Conservation (phyloP, 92 coral and sea anemone genomes). For the Phenganax stokvisi region DNA sequence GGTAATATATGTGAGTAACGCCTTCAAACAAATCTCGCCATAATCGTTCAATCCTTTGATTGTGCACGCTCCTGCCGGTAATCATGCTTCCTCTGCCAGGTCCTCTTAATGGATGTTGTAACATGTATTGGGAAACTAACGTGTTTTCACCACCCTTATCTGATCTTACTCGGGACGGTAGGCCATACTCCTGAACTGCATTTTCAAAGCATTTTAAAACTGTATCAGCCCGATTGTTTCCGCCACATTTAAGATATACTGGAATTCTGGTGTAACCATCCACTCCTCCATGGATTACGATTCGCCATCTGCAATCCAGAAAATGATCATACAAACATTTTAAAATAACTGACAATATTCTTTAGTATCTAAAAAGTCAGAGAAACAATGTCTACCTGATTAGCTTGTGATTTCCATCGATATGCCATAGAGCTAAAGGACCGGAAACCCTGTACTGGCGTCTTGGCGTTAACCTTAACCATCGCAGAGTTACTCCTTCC, state of each 20-base stretch:
- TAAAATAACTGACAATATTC: too few relatives aligned
- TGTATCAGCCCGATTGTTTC: conserved; percentile 41
- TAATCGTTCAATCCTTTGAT: conserved; percentile 36
- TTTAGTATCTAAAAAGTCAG: too few relatives aligned
- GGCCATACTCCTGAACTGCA: conserved; percentile 43
- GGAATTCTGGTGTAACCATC: conserved; percentile 42
- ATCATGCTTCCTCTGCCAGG: conserved; percentile 43
- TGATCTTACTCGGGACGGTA: conserved; percentile 44
- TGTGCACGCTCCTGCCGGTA: conserved; percentile 35
- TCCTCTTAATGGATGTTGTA: conserved; percentile 36
- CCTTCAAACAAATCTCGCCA: conserved; percentile 46
- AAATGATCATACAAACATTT: background rate
- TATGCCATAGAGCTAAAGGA: conserved; percentile 55
- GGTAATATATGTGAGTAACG: conserved; percentile 44
- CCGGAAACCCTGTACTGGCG: conserved; percentile 44
- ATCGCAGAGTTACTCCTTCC: conserved; percentile 44
- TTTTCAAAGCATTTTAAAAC: conserved; percentile 24
- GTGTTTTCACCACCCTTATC: conserved; percentile 41
- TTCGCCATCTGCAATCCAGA: conserved; percentile 39
- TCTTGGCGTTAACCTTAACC: conserved; percentile 49
- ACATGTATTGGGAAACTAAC: conserved; percentile 27
- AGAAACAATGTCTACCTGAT: conserved; percentile 31
- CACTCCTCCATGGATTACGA: conserved; percentile 47
- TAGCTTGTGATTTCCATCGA: conserved; percentile 53
- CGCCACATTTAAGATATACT: conserved; percentile 29